phyloP scores from a whole-genome alignment of 2,113 vertebrate genomes.

The Ictidomys tridecemlineatus region DNA sequence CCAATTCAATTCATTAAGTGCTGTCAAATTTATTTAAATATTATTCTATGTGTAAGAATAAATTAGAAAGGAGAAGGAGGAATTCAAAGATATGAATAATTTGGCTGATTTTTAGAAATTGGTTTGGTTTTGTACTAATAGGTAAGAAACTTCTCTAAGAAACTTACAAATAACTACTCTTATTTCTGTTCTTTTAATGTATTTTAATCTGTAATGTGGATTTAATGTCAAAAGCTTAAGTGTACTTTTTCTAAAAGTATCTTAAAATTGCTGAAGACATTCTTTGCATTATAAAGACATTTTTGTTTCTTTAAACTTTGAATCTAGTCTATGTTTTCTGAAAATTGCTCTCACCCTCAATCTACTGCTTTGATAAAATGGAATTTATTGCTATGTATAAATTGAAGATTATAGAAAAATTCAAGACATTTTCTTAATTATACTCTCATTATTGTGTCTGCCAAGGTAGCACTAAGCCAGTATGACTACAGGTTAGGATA shows the following conservation, averaged over 20 bases:
- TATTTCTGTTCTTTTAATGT: neutral
- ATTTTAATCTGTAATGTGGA: neutral
- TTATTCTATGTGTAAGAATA: neutral
- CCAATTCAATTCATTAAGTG: neutral
- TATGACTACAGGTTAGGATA: constrained; percentile 46
- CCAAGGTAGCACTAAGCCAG: constrained; percentile 49
- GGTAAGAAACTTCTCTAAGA: neutral
- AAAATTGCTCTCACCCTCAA: neutral
- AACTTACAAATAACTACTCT: neutral
- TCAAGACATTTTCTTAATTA: constrained; percentile 50
- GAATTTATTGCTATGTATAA: constrained; percentile 30
- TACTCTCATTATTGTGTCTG: constrained; percentile 39
- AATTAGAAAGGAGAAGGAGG: neutral
- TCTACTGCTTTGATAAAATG: constrained; percentile 20
- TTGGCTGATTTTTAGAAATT: neutral
- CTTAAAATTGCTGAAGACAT: constrained; percentile 18
- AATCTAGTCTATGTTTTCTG: neutral
- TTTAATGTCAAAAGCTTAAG: neutral
- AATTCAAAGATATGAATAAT: neutral
- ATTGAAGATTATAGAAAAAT: neutral
- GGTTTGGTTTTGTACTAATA: constrained; percentile 35
- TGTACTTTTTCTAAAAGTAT: neutral
- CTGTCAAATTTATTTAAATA: neutral
- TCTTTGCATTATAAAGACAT: constrained; percentile 23
- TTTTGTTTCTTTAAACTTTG: constrained; percentile 54